A percentile compares a stretch with the other conserved stretches of the same genome.
Evolutionary conservation across 2,113 vertebrate genomes (phyloP).

Genomic region (Grantiella picta): DNA sequence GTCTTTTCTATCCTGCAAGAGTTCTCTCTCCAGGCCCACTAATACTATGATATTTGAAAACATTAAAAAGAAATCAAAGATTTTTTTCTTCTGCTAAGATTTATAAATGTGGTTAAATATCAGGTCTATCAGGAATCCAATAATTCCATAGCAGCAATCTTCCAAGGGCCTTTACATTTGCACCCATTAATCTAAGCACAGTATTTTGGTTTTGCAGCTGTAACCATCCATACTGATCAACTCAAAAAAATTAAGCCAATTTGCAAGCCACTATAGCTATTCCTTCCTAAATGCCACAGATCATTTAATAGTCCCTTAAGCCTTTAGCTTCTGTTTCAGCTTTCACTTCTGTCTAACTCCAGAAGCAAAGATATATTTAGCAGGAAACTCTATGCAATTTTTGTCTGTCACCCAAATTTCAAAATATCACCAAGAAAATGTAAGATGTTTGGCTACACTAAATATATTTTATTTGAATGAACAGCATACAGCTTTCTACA

Average conservation of each 20-base stretch:
- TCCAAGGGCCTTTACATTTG: not conserved
- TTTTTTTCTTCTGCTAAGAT: not conserved
- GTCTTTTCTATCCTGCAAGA: not conserved
- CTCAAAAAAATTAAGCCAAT: not conserved
- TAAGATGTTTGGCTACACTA: not conserved
- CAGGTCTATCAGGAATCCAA: not conserved
- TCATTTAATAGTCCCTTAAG: not conserved
- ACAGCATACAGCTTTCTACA: not conserved
- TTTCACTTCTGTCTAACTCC: not conserved
- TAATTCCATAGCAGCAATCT: not conserved
- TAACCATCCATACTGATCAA: not conserved
- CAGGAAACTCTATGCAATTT: not conserved
- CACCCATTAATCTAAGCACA: not conserved
- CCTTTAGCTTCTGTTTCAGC: not conserved
- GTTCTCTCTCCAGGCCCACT: not conserved
- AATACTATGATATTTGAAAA: not conserved
- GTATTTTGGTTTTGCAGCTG: not conserved
- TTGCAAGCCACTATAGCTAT: not conserved
- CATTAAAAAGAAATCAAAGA: not conserved
- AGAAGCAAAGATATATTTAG: not conserved
- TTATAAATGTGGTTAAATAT: not conserved
- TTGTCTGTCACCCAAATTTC: not conserved
- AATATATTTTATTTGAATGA: not conserved
- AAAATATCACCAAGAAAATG: not conserved
- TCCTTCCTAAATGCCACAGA: not conserved